A percentile compares a stretch with the other conserved stretches of the same genome.
Conservation (phyloP, 2,113 vertebrate genomes). For the Dasypus novemcinctus region DNA sequence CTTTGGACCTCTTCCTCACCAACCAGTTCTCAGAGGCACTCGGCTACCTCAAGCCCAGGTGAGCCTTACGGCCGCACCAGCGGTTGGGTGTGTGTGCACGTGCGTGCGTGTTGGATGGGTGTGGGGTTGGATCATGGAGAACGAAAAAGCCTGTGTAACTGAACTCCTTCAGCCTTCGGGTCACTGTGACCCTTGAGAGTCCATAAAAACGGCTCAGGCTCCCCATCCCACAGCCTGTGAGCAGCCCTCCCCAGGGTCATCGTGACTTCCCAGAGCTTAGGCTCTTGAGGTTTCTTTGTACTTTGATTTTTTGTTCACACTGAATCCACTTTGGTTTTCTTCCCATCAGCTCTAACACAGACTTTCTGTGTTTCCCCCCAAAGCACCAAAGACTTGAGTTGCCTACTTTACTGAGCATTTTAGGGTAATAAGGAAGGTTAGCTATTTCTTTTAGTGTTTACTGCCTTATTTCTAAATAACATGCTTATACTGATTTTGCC, state of each 20-base stretch:
- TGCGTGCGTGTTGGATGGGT: rapidly evolving
- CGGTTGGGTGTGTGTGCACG: not conserved
- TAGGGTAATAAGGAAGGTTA: not conserved
- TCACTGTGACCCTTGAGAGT: not conserved
- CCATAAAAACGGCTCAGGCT: not conserved
- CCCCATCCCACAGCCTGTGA: not conserved
- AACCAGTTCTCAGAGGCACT: slow-evolving; percentile 96
- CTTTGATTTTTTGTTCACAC: not conserved
- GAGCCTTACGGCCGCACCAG: slow-evolving; percentile 56
- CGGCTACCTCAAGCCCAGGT: slow-evolving; percentile 91
- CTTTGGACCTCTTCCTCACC: slow-evolving; percentile 94
- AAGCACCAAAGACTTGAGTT: not conserved
- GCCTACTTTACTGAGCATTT: not conserved
- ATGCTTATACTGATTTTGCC: not conserved
- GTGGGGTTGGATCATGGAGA: not conserved
- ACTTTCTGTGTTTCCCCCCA: not conserved
- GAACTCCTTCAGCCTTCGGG: not conserved
- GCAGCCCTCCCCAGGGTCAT: not conserved
- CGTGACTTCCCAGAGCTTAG: not conserved
- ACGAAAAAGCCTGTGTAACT: not conserved
- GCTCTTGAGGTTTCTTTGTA: not conserved
- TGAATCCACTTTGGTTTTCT: not conserved
- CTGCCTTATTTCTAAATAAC: slow-evolving; percentile 18
- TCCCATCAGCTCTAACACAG: not conserved
- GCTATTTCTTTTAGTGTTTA: not conserved